These are phyloP conservation scores for Agrilus cyanescens DNA, from an alignment of 2,888 invertebrate genomes.

Conservation along the genomic window DNA sequence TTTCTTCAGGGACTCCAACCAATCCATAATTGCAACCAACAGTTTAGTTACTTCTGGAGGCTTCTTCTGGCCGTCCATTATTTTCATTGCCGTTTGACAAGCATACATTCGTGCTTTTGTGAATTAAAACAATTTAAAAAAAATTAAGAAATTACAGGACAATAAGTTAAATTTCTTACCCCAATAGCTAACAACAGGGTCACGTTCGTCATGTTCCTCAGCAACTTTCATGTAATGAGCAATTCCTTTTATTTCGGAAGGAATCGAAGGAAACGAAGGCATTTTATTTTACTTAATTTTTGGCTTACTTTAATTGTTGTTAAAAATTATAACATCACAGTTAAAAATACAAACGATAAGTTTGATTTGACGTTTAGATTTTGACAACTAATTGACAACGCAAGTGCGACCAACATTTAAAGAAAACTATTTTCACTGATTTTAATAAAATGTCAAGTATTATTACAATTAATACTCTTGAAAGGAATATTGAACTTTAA, in stretches of 20 bases:
- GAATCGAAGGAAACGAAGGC: conserved; percentile 54
- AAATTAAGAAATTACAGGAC: neutral
- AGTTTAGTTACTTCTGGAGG: conserved; percentile 77
- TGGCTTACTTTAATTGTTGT: neutral
- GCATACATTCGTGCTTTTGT: conserved; percentile 72
- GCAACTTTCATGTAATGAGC: conserved; percentile 89
- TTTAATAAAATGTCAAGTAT: too few relatives aligned
- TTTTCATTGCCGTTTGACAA: conserved; percentile 74
- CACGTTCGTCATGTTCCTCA: conserved; percentile 79
- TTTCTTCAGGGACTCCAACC: conserved; percentile 75
- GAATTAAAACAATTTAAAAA: conserved; percentile 1
- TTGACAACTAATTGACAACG: too few relatives aligned
- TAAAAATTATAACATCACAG: too few relatives aligned
- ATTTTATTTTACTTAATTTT: conserved; percentile 14
- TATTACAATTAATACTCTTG: too few relatives aligned
- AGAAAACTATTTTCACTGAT: too few relatives aligned
- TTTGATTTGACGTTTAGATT: too few relatives aligned
- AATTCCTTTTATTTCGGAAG: conserved; percentile 67
- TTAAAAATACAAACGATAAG: too few relatives aligned
- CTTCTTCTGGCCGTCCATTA: conserved; percentile 50
- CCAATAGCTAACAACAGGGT: conserved; percentile 89
- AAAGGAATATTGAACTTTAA: too few relatives aligned
- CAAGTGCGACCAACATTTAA: too few relatives aligned
- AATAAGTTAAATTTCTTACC: conserved; percentile 38
- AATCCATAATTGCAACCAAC: conserved; percentile 71